Conservation (phyloP, 2,113 vertebrate genomes). For the Beaufortia kweichowensis region DNA sequence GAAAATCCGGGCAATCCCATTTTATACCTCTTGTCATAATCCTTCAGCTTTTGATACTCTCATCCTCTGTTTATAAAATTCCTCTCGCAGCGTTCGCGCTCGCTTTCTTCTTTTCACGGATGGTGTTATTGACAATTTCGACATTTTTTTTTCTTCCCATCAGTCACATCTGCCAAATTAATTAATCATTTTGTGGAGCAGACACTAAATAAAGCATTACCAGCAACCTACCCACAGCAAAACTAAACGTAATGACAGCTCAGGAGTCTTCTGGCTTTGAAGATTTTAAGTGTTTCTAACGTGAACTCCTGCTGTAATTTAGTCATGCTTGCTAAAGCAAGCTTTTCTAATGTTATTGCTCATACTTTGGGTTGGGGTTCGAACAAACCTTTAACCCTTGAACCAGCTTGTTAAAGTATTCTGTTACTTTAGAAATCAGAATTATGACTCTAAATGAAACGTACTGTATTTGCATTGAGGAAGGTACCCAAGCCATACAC, state of each 20-base stretch:
- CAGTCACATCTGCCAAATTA: constrained; percentile 43
- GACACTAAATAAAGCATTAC: constrained; percentile 48
- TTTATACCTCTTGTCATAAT: constrained; percentile 49
- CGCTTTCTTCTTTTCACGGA: constrained; percentile 16
- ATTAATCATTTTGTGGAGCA: constrained; percentile 40
- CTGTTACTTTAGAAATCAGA: too few relatives aligned
- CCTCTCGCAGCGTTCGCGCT: constrained; percentile 7
- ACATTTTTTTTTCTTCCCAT: neutral
- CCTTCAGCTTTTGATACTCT: constrained; percentile 39
- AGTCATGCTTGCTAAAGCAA: neutral
- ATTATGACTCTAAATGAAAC: too few relatives aligned
- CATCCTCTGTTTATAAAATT: constrained; percentile 42
- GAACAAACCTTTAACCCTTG: neutral
- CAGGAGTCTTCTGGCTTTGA: constrained; percentile 10
- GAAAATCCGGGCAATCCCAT: constrained; percentile 36
- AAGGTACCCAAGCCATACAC: too few relatives aligned
- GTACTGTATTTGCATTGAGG: too few relatives aligned
- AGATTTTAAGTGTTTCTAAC: neutral
- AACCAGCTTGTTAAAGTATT: too few relatives aligned
- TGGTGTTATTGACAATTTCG: constrained; percentile 44
- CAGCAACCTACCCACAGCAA: constrained; percentile 21
- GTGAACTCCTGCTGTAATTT: constrained; percentile 4
- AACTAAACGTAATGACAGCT: constrained; percentile 32
- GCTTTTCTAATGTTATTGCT: neutral
- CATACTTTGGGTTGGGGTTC: neutral